These are phyloP conservation scores for Nasonovia ribisnigri DNA, from an alignment of 2,888 invertebrate genomes.

Conservation along the genomic window DNA sequence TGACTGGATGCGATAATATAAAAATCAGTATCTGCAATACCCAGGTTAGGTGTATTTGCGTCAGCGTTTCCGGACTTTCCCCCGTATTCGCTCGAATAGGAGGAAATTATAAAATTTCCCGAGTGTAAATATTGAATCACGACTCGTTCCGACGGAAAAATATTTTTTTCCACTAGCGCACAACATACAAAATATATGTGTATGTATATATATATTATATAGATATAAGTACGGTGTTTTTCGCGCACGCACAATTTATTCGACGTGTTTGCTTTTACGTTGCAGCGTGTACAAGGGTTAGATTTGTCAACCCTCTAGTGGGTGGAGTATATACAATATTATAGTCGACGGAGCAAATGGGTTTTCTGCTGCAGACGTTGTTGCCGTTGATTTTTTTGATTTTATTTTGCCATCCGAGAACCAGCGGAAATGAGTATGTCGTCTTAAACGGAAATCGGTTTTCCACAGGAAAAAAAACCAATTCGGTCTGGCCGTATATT, in stretches of 20 bases:
- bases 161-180: constrained; percentile 3
- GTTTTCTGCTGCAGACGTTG: constrained; percentile 42
- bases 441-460: constrained; percentile 59
- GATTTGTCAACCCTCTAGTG: constrained; percentile 43
- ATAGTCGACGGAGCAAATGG: neutral
- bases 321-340: neutral
- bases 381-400: neutral
- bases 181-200: neutral
- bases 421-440: constrained; percentile 58
- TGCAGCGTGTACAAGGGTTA: neutral
- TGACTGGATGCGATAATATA: neutral
- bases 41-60: neutral
- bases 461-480: constrained; percentile 34
- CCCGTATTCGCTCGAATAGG: neutral
- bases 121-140: constrained; percentile 60
- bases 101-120: constrained; percentile 57
- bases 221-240: neutral
- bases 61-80: constrained; percentile 1
- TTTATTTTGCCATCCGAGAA: neutral
- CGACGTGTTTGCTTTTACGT: constrained; percentile 49
- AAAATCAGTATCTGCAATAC: neutral
- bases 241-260: neutral
- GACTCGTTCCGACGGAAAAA: constrained; percentile 34
- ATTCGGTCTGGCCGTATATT: constrained; percentile 15
- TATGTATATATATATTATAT: neutral